phyloP scores from a whole-genome alignment of 2,888 invertebrate species.

The Marasmarcha lunaedactyla region DNA sequence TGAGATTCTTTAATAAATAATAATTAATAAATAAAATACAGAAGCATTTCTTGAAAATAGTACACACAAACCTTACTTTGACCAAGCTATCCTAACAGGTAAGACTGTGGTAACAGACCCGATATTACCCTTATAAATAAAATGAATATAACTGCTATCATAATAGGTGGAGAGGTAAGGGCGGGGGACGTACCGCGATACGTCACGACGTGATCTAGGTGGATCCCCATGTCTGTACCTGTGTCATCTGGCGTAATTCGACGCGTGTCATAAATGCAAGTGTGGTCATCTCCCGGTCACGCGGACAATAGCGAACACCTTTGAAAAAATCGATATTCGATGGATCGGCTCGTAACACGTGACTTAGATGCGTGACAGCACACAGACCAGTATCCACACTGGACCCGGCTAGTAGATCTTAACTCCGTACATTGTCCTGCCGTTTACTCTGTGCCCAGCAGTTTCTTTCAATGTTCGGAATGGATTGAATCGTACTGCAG shows the following conservation, averaged over 20 bases:
- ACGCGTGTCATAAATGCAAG: neutral
- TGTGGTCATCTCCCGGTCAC: neutral
- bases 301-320: neutral
- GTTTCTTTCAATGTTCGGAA: neutral
- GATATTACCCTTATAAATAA: no score
- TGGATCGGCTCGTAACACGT: conserved; percentile 1
- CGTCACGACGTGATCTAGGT: no score
- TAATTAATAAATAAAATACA: no score
- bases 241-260: neutral
- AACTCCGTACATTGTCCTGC: neutral
- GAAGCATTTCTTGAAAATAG: no score
- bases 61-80: no score
- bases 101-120: no score
- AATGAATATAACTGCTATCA: no score
- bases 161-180: no score
- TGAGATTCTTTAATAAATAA: no score
- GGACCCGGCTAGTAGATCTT: neutral
- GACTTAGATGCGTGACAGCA: neutral
- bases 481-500: no score
- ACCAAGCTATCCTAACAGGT: no score
- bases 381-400: neutral
- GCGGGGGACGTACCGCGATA: no score
- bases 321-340: neutral
- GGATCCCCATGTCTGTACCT: neutral
- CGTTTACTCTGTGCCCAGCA: neutral